Evolutionary conservation across 2,888 invertebrate genomes (phyloP), one percentile per base, ranked within the genome.

Genomic region (Amblyjoppa proteus): DNA sequence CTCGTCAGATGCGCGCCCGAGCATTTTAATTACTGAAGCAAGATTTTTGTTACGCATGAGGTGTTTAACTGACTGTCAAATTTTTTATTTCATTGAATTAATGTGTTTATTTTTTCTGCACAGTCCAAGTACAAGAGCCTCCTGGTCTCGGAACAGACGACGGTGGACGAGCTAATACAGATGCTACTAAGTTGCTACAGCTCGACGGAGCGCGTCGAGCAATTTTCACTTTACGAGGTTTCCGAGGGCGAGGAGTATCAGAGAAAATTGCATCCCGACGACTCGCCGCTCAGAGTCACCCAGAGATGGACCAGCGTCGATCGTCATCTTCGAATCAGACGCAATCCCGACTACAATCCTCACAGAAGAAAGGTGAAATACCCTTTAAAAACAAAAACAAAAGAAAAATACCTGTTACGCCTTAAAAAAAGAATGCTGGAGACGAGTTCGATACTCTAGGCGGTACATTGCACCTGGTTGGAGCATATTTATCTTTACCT

Each of bases 121-220:
- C 92, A 97, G 93, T 98, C 98, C 0, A 97, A 98, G 95, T 98
- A 98, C 95, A 98, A 98, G 95, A 98, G 98, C 89, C 95, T 98
- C 89, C 95, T 98, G 88, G 97, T 98, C 90, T 98, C 98, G 88
- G 98, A 98, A 90, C 96, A 97, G 91, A 98, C 98, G 70, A 98
- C 98, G 31, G 97, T 97, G 0, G 98, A 98, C 93, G 98, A 98
- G 94, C 95, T 98, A 85, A 96, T 98, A 85, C 96, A 97, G 86
- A 96, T 98, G 88, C 94, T 98, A 82, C 95, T 98, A 82, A 97
- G 97, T 90, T 98, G 98, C 94, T 98, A 97, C 93, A 97, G 96
- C 94, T 97, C 97, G 86, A 95, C 95, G 87, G 98, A 98, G 93
- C 96, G 97, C 34, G 97, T 98, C 2, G 98, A 98, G 94, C 96